Conservation (phyloP, 2,113 vertebrate genomes). For the Hippotragus niger region DNA sequence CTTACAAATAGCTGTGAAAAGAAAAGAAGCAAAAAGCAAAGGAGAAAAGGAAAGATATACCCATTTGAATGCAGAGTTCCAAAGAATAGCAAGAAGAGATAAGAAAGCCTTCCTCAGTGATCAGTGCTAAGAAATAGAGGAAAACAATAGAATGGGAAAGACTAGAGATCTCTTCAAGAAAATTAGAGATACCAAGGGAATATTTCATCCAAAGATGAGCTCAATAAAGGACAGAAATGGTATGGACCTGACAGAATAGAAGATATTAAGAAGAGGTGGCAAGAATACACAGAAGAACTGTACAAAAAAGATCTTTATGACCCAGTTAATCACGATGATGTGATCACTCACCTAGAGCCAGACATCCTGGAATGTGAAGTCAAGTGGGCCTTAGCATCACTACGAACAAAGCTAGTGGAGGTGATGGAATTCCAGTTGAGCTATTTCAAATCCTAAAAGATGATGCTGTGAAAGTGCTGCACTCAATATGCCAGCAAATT, state of each 20-base stretch:
- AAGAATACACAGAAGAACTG: background rate
- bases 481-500: background rate
- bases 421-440: background rate
- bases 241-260: background rate
- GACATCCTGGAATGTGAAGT: background rate
- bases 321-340: background rate
- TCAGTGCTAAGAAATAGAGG: background rate
- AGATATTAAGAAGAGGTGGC: background rate
- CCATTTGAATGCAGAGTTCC: background rate
- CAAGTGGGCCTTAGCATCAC: background rate
- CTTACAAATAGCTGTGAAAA: background rate
- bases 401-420: background rate
- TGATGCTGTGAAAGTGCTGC: background rate
- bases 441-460: background rate
- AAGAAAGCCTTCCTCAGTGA: background rate
- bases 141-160: background rate
- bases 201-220: background rate
- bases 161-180: background rate
- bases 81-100: background rate
- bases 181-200: background rate
- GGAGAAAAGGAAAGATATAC: background rate
- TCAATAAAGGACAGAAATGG: background rate
- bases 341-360: background rate
- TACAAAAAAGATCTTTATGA: background rate
- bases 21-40: background rate